These are phyloP conservation scores for Harpagoxenus sublaevis DNA, from an alignment of 2,888 invertebrate genomes.

Conservation along the genomic window DNA sequence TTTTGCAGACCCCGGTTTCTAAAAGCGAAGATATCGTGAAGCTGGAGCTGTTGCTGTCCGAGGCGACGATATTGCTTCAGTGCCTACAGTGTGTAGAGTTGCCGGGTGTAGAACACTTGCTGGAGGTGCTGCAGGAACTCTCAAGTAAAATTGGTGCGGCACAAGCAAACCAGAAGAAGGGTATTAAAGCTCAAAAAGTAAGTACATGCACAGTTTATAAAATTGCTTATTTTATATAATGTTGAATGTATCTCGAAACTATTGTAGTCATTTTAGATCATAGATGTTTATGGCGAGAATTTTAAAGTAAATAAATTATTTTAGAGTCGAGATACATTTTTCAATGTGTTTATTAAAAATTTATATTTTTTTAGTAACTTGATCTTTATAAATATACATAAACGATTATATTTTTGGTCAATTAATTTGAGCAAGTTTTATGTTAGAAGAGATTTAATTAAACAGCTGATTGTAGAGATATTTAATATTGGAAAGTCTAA, in stretches of 20 bases:
- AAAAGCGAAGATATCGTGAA: constrained; percentile 93
- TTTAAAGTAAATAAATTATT: background rate
- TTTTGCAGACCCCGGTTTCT: constrained; percentile 93
- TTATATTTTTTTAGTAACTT: constrained; percentile 8
- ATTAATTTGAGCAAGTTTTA: background rate
- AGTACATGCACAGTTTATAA: constrained; percentile 58
- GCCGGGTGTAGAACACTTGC: constrained; percentile 92
- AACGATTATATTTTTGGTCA: background rate
- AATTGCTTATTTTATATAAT: constrained; percentile 20
- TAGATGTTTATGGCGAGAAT: background rate
- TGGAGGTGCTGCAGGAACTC: constrained; percentile 92
- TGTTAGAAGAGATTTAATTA: background rate
- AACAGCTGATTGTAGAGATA: background rate
- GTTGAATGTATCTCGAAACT: background rate
- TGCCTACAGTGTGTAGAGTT: constrained; percentile 92
- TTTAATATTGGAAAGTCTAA: background rate
- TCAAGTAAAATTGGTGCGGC: constrained; percentile 91
- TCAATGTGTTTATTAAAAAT: background rate
- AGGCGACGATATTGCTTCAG: constrained; percentile 94
- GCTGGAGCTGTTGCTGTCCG: constrained; percentile 94
- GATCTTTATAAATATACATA: background rate
- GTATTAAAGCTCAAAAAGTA: constrained; percentile 96
- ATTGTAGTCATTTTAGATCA: background rate
- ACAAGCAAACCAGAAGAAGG: constrained; percentile 92
- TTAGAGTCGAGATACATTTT: background rate